These are phyloP conservation scores for Cheiracanthium punctorium DNA, from an alignment of 2,888 invertebrate genomes.

Conservation along the genomic window DNA sequence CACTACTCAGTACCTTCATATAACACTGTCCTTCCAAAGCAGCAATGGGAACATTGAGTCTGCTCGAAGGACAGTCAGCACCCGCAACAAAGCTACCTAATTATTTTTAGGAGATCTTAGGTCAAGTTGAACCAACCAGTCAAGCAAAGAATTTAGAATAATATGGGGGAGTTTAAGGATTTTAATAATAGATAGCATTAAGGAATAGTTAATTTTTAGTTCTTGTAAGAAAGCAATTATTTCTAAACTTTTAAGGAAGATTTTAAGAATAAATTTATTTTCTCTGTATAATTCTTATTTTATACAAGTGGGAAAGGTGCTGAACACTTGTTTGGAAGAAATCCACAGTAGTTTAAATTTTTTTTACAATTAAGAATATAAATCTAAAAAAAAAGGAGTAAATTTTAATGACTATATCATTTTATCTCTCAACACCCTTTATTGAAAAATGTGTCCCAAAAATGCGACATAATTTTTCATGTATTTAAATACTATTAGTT, in stretches of 20 bases:
- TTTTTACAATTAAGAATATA: neutral
- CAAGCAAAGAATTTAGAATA: neutral
- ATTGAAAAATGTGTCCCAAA: too few species aligned
- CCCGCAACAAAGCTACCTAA: slow-evolving; percentile 50
- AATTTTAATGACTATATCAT: neutral
- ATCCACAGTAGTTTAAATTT: neutral
- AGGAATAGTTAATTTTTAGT: too few species aligned
- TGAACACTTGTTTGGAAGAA: slow-evolving; percentile 7
- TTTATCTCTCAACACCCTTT: too few species aligned
- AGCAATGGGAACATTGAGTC: slow-evolving; percentile 23
- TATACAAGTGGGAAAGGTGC: neutral
- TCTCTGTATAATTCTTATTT: too few species aligned
- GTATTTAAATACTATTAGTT: too few species aligned
- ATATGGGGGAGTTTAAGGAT: neutral
- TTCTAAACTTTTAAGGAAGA: too few species aligned
- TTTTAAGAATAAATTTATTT: too few species aligned
- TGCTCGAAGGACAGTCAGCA: slow-evolving; percentile 68
- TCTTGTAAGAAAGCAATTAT: too few species aligned
- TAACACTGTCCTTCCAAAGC: slow-evolving; percentile 68
- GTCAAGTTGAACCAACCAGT: slow-evolving; percentile 53
- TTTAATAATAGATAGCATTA: too few species aligned
- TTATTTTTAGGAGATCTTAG: slow-evolving; percentile 35
- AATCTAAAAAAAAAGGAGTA: neutral
- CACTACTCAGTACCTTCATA: slow-evolving; percentile 27
- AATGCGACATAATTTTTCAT: too few species aligned